A percentile compares a stretch with the other conserved stretches of the same genome.
These are phyloP conservation scores for Cerastis leucographa DNA, from an alignment of 2,888 invertebrate genomes.

Conservation along the genomic window DNA sequence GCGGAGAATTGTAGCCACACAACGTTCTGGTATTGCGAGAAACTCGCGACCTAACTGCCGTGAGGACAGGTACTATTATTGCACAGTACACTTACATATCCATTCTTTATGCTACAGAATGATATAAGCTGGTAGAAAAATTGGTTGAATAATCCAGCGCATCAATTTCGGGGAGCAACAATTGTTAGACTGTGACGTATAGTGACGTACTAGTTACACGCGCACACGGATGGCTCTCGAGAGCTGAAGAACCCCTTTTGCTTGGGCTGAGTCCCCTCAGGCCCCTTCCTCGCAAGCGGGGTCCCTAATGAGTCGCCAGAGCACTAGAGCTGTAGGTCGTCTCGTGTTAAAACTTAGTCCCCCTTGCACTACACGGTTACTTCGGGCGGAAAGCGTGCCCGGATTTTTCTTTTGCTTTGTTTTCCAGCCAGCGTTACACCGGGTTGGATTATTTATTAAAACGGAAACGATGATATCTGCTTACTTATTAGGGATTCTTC, in stretches of 20 bases:
- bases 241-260: conserved; percentile 85
- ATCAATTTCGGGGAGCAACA: conserved; percentile 45
- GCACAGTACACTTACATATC: conserved; percentile 68
- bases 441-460: conserved; percentile 77
- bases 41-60: conserved; percentile 75
- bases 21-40: conserved; percentile 75
- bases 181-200: conserved; percentile 68
- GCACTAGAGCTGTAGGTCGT: conserved; percentile 90
- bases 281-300: conserved; percentile 81
- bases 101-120: conserved; percentile 68
- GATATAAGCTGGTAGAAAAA: conserved; percentile 51
- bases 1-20: conserved; percentile 72
- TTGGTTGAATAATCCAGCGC: conserved; percentile 46
- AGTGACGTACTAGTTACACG: conserved; percentile 78
- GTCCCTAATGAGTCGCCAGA: conserved; percentile 90
- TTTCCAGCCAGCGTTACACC: conserved; percentile 71
- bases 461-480: conserved; percentile 60
- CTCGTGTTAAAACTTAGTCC: conserved; percentile 84
- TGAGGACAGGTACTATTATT: conserved; percentile 65
- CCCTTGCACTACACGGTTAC: conserved; percentile 83
- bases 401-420: conserved; percentile 84
- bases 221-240: conserved; percentile 84
- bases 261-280: conserved; percentile 84
- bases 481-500: conserved; percentile 51
- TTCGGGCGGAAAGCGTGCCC: conserved; percentile 81